Conservation (phyloP, 2,113 vertebrate genomes). For the Sterrhoptilus dennistouni region DNA sequence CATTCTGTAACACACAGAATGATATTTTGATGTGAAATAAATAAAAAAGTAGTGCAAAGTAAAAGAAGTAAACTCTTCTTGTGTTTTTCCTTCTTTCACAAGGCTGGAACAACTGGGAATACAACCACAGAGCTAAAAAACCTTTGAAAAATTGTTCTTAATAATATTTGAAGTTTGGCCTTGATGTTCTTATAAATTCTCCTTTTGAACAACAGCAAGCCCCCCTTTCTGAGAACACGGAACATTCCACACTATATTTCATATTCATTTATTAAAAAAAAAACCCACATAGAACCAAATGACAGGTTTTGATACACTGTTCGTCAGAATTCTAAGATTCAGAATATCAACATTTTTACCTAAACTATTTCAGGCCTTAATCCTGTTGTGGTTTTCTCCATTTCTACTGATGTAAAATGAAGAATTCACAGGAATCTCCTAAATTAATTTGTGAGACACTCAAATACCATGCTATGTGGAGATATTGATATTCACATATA, state of each 20-base stretch:
- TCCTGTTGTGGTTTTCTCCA: background rate
- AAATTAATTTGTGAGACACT: background rate
- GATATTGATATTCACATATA: background rate
- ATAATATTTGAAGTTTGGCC: slow-evolving; percentile 26
- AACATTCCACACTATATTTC: background rate
- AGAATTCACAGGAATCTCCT: background rate
- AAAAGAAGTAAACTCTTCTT: background rate
- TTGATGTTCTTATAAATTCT: slow-evolving; percentile 10
- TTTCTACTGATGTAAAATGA: background rate
- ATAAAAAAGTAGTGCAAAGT: background rate
- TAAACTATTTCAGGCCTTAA: background rate
- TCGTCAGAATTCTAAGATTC: background rate
- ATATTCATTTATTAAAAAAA: background rate
- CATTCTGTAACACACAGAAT: background rate
- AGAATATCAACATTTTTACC: background rate
- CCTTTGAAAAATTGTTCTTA: slow-evolving; percentile 37
- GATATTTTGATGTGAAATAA: background rate
- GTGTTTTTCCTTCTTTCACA: background rate
- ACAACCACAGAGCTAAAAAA: background rate
- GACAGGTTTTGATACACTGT: background rate
- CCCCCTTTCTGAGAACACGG: background rate
- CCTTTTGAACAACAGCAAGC: background rate
- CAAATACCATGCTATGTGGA: background rate
- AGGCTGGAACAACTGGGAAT: slow-evolving; percentile 18
- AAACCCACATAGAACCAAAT: background rate